Conservation (phyloP, 2,797 vertebrate species). For the Microcaecilia unicolor region DNA sequence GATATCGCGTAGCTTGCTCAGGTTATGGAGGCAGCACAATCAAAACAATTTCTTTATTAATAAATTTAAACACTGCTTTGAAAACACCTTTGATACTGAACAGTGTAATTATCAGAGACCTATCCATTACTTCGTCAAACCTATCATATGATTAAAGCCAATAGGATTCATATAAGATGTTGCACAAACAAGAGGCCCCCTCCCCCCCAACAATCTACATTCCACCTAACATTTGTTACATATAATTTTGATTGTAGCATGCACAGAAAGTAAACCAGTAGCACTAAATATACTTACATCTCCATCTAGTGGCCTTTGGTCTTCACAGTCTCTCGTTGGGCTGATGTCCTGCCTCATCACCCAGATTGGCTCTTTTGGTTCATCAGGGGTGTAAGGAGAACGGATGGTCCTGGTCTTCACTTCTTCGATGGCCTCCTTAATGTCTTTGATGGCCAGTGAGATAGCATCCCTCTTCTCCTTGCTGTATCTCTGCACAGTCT, state of each 20-base stretch:
- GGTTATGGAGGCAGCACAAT: too few relatives aligned
- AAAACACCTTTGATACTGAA: too few relatives aligned
- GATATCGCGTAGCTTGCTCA: too few relatives aligned
- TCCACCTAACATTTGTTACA: too few relatives aligned
- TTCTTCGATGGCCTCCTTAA: conserved; percentile 94
- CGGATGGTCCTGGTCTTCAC: conserved; percentile 92
- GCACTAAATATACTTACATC: conserved; percentile 70
- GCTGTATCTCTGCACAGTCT: conserved; percentile 60
- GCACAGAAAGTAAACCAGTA: background rate
- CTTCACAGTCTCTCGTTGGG: conserved; percentile 75
- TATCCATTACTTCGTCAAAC: too few relatives aligned
- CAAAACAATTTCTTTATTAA: too few relatives aligned
- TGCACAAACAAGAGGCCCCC: too few relatives aligned
- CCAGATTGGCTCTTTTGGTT: conserved; percentile 94
- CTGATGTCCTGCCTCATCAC: conserved; percentile 95
- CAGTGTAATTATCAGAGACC: too few relatives aligned
- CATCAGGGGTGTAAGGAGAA: conserved; percentile 92
- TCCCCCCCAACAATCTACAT: background rate
- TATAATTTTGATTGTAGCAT: too few relatives aligned
- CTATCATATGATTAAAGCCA: too few relatives aligned
- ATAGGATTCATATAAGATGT: too few relatives aligned
- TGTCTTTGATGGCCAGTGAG: conserved; percentile 92
- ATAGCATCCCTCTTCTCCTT: conserved; percentile 88
- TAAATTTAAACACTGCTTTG: too few relatives aligned
- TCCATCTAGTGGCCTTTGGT: conserved; percentile 69